Conservation (phyloP, 2,113 vertebrate genomes). For the Colistium nudipinnis region DNA sequence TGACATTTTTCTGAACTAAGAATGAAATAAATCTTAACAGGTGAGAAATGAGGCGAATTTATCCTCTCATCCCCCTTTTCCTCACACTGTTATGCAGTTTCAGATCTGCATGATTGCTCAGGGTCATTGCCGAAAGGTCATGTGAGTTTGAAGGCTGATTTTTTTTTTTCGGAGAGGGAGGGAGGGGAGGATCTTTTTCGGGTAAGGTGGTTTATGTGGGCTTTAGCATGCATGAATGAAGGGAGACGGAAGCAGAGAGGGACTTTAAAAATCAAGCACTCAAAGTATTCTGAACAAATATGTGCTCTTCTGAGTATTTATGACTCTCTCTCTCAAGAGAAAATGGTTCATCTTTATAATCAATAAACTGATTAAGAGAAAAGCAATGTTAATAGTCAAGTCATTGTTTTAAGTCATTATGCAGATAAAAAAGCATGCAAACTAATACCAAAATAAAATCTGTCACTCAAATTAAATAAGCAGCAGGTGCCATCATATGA, state of each 20-base stretch:
- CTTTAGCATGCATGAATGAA: slow-evolving; percentile 9
- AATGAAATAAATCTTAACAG: slow-evolving; percentile 13
- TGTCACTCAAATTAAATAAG: slow-evolving; percentile 6
- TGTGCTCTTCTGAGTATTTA: not conserved
- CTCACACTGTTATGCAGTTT: slow-evolving; percentile 1
- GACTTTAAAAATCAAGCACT: slow-evolving; percentile 17
- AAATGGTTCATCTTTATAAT: too few relatives aligned
- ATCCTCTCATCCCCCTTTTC: slow-evolving; percentile 8
- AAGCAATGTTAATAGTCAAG: too few relatives aligned
- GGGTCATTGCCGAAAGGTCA: slow-evolving; percentile 15
- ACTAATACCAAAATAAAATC: not conserved
- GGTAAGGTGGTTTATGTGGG: slow-evolving; percentile 11
- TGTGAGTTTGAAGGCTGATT: slow-evolving; percentile 18
- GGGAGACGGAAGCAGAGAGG: slow-evolving; percentile 16
- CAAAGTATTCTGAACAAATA: slow-evolving; percentile 1
- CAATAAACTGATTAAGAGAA: too few relatives aligned
- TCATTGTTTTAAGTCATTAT: too few relatives aligned
- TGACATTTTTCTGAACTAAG: not conserved
- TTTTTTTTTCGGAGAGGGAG: not conserved
- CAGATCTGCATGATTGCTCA: slow-evolving; percentile 15
- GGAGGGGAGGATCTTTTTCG: not conserved
- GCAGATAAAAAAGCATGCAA: too few relatives aligned
- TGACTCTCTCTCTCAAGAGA: not conserved
- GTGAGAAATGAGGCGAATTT: slow-evolving; percentile 7
- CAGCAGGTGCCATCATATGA: slow-evolving; percentile 1